These are phyloP conservation scores for Anoplolepis gracilipes DNA, from an alignment of 1,140 invertebrate species.

Conservation along the genomic window DNA sequence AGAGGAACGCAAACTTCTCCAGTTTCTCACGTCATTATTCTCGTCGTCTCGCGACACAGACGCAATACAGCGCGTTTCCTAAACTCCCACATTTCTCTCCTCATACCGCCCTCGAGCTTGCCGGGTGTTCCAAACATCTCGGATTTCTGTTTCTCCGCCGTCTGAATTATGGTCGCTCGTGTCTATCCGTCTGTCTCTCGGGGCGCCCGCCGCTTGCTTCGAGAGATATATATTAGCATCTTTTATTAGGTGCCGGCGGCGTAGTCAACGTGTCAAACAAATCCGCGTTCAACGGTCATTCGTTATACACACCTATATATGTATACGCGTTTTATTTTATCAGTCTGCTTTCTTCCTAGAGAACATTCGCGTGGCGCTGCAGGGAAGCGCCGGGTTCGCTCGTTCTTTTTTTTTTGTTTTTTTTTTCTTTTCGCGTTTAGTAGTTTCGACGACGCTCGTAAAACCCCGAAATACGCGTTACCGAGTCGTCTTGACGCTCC, in stretches of 20 bases:
- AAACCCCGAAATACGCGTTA: slow-evolving; percentile 68
- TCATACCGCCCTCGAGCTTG: not conserved
- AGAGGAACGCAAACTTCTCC: slow-evolving; percentile 22
- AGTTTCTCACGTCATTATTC: slow-evolving; percentile 33
- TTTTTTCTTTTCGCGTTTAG: not conserved
- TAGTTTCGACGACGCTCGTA: slow-evolving; percentile 55
- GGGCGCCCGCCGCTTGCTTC: not conserved
- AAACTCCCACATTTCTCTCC: slow-evolving; percentile 26
- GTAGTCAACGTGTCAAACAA: slow-evolving; percentile 75
- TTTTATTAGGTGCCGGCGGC: slow-evolving; percentile 76
- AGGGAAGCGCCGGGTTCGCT: slow-evolving; percentile 57
- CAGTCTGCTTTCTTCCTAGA: slow-evolving; percentile 38
- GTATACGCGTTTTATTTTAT: slow-evolving; percentile 69
- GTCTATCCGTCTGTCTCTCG: slow-evolving; percentile 26
- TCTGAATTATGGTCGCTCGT: slow-evolving; percentile 36
- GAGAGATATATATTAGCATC: slow-evolving; percentile 71
- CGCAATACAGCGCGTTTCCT: slow-evolving; percentile 23
- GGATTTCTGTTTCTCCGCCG: slow-evolving; percentile 46
- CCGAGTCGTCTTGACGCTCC: slow-evolving; percentile 35
- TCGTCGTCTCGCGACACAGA: slow-evolving; percentile 32
- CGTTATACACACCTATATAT: slow-evolving; percentile 67
- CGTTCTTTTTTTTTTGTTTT: not conserved
- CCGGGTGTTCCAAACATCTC: slow-evolving; percentile 49
- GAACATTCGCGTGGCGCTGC: slow-evolving; percentile 46
- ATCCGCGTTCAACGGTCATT: slow-evolving; percentile 67